Conservation (phyloP, 2,888 invertebrate species). For the Norana najaformis region DNA sequence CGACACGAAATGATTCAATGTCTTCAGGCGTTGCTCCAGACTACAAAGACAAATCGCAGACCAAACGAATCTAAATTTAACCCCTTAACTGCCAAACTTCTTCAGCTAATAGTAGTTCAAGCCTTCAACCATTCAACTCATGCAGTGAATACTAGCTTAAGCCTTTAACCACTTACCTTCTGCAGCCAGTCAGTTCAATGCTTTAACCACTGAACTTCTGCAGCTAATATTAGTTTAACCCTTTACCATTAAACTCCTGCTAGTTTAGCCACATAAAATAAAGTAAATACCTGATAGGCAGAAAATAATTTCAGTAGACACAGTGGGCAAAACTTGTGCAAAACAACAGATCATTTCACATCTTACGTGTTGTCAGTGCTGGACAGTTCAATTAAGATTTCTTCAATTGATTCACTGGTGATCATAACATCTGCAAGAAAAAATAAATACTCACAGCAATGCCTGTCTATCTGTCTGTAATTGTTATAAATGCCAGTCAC, state of each 20-base stretch:
- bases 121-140: neutral
- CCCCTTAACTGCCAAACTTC: neutral
- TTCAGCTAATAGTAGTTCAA: neutral
- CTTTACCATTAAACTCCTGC: neutral
- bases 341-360: too few relatives aligned
- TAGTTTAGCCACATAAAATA: too few relatives aligned
- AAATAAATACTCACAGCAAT: neutral
- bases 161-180: neutral
- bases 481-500: too few relatives aligned
- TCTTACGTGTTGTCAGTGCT: conserved; percentile 62
- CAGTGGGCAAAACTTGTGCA: neutral
- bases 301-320: neutral
- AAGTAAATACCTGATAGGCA: neutral
- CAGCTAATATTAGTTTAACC: neutral
- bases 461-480: too few relatives aligned
- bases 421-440: neutral
- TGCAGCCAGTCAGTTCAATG: neutral
- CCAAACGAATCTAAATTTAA: neutral
- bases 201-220: neutral
- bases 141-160: neutral
- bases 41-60: conserved; percentile 46
- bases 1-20: conserved; percentile 62
- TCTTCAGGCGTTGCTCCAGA: conserved; percentile 60
- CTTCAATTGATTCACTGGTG: conserved; percentile 45
- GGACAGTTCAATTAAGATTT: conserved; percentile 60